Evolutionary conservation across 2,888 invertebrate genomes (phyloP), one percentile per base, ranked within the genome.

Genomic region (Thymelicus lineola): DNA sequence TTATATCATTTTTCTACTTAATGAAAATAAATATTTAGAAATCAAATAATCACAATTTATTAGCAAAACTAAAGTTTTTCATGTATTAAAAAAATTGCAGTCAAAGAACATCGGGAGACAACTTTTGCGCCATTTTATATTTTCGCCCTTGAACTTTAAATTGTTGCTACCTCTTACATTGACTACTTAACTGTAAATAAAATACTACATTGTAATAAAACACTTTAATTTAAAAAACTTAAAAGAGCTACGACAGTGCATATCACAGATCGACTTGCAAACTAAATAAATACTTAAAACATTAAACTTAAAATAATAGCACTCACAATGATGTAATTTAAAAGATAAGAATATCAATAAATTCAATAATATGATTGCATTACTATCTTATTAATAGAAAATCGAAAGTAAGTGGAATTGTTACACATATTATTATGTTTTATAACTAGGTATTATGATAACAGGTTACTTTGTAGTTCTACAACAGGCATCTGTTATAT

Each of bases 241-340:
- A 55, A 55, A 61, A 68, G 68, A 46, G 36, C 57, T 68, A 68
- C 67, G 67, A 68, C 68, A 68, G 68, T 68, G 61, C 57, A 53
- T 68, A 68, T 68, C 68, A 68, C 68, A 68, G 68, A 68, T 62
- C 68, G 68, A 62, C 55, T 68, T 68, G 62, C 68, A 57, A 68
- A 62, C 55, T n/a, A 62, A 62, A 68, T 45, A 68, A 60, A 62
- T 62, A 62, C 57, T 53, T 55, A 57, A 67, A 57, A 20, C 35
- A 68, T 9, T 45, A 36, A 68, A 68, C 36, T 68, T 57, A 62
- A 35, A 36, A 58, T 38, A 36, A 46, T 35, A 66, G 17, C 36
- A 45, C 17, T 28, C 9, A 59, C 6, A 28, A 45, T 14, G 20
- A 50, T 36, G n/a, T 20, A 20, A 53, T 28, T 2, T 6, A 15